Evolutionary conservation across 2,113 vertebrate species (phyloP), one percentile per base, ranked within the genome.

Genomic region (Cynoglossus semilaevis): DNA sequence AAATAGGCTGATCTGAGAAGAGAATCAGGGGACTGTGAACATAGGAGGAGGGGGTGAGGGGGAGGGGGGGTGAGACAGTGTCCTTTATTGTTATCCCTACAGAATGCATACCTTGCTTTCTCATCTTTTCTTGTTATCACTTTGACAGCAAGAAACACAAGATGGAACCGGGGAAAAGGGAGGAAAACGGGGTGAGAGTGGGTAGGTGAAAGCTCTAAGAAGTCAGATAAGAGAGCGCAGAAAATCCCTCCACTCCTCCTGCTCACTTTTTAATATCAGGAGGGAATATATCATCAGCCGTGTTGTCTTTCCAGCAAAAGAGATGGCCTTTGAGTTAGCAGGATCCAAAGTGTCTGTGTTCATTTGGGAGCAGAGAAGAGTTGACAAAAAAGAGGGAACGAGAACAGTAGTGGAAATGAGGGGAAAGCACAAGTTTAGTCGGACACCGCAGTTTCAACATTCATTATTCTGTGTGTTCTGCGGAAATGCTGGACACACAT

Each of bases 221-320:
- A 81, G 77, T 81, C 71, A 80, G 75, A 85, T 85, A 82, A 84
- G 73, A 82, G 58, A 63, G 19, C 62, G 51, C 74, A 68, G 74
- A 82, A 52, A 66, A 84, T 75, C 70, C 70, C 74, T 64, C 53
- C 9, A 53, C 72, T 82, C 79, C 44, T 70, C 81, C 70, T 62
- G 71, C 75, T 74, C 78, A 62, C 73, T 82, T 29, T 81, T 79
- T 74, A 74, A 76, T 79, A 81, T 74, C 79, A 72, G 68, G 63
- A 50, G 64, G 63, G 70, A 84, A 81, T 65, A 61, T 72, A 77
- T 74, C 63, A 81, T 50, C 71, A 16, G 58, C 67, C 13, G 40
- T 53, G 68, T 73, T 76, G 74, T 75, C 71, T 80, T 71, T 70
- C 58, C 74, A 66, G 52, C 69, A 61, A 48, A 54, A 58, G 71